A percentile compares a stretch with the other conserved stretches of the same genome.
These are phyloP conservation scores for Falco punctatus DNA, from an alignment of 2,113 vertebrate genomes.

Conservation along the genomic window DNA sequence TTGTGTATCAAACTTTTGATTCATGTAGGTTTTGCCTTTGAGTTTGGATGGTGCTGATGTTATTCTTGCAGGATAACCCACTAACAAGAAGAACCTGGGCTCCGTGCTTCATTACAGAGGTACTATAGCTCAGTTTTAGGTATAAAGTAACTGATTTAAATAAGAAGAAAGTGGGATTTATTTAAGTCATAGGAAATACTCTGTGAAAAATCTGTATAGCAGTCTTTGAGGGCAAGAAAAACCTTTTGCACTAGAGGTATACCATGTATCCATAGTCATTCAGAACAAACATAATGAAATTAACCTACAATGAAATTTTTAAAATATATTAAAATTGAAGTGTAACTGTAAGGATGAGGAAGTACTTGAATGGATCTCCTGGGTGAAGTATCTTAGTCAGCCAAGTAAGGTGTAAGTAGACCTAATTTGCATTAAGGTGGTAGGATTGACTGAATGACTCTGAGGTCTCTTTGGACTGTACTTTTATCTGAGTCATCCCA, in stretches of 20 bases:
- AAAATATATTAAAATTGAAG: not conserved
- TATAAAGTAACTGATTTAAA: not conserved
- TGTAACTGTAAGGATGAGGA: not conserved
- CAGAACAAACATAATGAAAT: not conserved
- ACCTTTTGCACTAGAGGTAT: not conserved
- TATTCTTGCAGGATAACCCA: not conserved
- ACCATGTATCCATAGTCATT: not conserved
- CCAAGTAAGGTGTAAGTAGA: not conserved
- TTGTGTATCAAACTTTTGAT: not conserved
- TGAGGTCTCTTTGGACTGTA: not conserved
- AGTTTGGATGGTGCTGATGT: not conserved
- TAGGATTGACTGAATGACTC: not conserved
- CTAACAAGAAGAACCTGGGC: not conserved
- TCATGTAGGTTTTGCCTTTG: not conserved
- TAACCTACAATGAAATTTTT: not conserved
- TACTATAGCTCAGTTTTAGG: not conserved
- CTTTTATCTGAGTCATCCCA: not conserved
- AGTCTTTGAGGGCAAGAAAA: not conserved
- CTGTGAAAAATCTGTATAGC: not conserved
- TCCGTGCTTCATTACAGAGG: not conserved
- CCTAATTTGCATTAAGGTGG: fast-evolving
- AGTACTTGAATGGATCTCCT: not conserved
- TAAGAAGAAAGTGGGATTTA: not conserved
- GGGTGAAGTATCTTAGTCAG: not conserved
- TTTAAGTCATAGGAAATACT: not conserved